Base-by-base conservation (phyloP, 2,888 invertebrate genomes). In the Noctuana brunneofusca region DNA sequence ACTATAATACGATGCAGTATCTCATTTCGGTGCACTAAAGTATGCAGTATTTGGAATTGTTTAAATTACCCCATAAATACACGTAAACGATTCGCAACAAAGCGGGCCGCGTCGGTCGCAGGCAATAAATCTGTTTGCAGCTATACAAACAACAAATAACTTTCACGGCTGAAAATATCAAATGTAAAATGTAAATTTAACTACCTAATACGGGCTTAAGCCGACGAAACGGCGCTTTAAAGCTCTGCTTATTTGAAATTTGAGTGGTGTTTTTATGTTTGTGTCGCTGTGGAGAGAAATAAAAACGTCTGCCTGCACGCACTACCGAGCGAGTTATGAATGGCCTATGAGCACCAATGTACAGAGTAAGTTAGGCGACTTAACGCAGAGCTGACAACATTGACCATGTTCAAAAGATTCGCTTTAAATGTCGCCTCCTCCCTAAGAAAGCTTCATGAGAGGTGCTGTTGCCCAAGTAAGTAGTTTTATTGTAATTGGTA, bases 131-230 rank as follows among this genome's bases (percentile, higher is more conserved):
- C 84, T 76, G 74, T 72, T 74, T 75, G 73, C 68, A 74, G 43
- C 43, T 43, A 78, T 75, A 79, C 79, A 78, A 79, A 80, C 81
- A 81, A 80, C 80, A 82, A 81, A 86, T 86, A 81, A 85, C 83
- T 83, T 86, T 86, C 88, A 87, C 88, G 87, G 87, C 83, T 83
- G 84, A 83, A 87, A 87, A 86, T 87, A 87, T 88, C 86, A 87
- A 88, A 88, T 86, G 87, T 83, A 84, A 87, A 88, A 87, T 89
- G 89, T 88, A 88, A 89, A 89, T 89, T 87, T 88, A 88, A 89
- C 83, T 86, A 84, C 89, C 88, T 89, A 89, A 89, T 89, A 83
- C 87, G 84, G 79, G 79, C 79, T 83, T 79, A 80, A 84, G 83
- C 78, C 75, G 76, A 79, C 80, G 78, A 80, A 80, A 83, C 79